phyloP scores from a whole-genome alignment of 2,888 invertebrate genomes.

The Camponotus fellah region DNA sequence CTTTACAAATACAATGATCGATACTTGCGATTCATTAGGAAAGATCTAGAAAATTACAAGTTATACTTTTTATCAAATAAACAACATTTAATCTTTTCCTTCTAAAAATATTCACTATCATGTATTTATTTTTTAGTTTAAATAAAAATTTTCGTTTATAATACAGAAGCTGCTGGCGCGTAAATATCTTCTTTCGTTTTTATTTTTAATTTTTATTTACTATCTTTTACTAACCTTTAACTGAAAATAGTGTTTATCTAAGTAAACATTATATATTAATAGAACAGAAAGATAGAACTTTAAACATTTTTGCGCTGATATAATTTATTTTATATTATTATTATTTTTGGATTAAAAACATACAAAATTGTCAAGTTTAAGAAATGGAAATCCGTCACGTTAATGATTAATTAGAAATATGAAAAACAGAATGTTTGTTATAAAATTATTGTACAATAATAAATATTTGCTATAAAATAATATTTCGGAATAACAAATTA shows the following conservation, averaged over 20 bases:
- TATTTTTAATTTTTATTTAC: background rate
- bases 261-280: background rate
- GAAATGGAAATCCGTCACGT: background rate
- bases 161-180: background rate
- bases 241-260: background rate
- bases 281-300: background rate
- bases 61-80: background rate
- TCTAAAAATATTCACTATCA: too few species aligned
- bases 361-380: background rate
- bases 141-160: background rate
- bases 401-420: background rate
- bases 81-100: background rate
- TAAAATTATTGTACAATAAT: background rate
- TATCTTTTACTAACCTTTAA: background rate
- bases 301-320: background rate
- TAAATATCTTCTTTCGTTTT: background rate
- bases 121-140: background rate
- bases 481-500: background rate
- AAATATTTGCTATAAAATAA: background rate
- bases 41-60: background rate
- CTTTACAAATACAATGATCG: slow-evolving; percentile 3
- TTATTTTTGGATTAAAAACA: background rate
- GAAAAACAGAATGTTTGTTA: background rate
- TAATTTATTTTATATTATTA: background rate
- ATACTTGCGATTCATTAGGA: background rate